These are phyloP conservation scores for Philhelius pedissequus DNA, from an alignment of 2,888 invertebrate species.

Conservation along the genomic window DNA sequence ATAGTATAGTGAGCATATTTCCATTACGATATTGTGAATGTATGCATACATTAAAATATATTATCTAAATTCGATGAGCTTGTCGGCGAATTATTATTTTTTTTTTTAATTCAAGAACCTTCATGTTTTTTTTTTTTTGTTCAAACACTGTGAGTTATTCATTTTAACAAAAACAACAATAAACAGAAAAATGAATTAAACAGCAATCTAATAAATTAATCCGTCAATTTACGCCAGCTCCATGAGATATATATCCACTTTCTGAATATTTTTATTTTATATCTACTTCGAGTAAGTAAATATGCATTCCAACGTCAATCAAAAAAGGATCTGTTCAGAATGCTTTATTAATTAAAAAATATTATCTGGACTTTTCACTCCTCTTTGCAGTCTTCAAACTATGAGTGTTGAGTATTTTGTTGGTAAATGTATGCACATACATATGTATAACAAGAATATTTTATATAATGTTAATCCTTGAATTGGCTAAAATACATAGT, in stretches of 20 bases:
- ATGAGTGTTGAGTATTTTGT: neutral
- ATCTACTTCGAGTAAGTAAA: no score
- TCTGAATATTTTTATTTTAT: neutral
- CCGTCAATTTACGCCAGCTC: neutral
- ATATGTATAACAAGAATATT: neutral
- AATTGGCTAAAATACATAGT: no score
- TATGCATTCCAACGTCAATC: conserved; percentile 23
- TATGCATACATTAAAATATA: neutral
- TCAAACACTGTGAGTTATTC: no score
- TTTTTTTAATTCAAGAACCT: neutral
- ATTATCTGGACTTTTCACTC: neutral
- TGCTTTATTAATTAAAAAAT: neutral
- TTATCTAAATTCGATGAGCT: neutral
- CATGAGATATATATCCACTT: neutral
- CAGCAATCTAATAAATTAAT: neutral
- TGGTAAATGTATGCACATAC: conserved; percentile 29
- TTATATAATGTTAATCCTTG: neutral
- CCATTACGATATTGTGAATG: neutral
- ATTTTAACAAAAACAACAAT: neutral
- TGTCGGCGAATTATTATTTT: neutral
- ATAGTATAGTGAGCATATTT: neutral
- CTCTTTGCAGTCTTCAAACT: neutral
- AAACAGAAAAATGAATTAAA: neutral
- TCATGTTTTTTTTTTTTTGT: neutral
- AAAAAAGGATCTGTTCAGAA: neutral